Evolutionary conservation across 2,113 vertebrate species (phyloP).

Genomic region (Speoplatyrhinus poulsoni): DNA sequence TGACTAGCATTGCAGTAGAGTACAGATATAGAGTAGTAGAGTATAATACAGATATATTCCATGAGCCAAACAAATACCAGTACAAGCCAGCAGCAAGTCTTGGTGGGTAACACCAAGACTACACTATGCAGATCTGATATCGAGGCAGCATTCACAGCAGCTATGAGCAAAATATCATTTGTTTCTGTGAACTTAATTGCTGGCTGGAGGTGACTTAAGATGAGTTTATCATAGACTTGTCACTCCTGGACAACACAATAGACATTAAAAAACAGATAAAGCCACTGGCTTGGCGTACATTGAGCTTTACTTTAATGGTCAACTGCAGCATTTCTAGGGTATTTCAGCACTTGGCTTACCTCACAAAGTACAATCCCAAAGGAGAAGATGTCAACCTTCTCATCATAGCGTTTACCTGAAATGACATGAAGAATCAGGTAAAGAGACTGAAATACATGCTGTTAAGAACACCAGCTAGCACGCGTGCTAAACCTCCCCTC

Average conservation of each 20-base stretch:
- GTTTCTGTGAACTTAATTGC: neutral
- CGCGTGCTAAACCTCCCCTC: conserved; percentile 41
- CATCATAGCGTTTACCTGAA: conserved; percentile 94
- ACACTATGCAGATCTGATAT: no score
- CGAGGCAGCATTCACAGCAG: neutral
- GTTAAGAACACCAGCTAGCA: neutral
- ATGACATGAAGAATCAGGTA: conserved; percentile 29
- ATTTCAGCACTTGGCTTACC: conserved; percentile 72
- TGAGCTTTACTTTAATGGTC: neutral
- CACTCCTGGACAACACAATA: neutral
- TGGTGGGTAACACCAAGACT: no score
- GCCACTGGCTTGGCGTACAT: neutral
- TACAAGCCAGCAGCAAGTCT: no score
- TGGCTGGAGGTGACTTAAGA: no score
- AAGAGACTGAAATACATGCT: neutral
- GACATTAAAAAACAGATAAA: neutral
- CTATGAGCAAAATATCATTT: neutral
- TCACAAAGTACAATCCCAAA: conserved; percentile 96
- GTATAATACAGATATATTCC: neutral
- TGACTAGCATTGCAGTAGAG: no score
- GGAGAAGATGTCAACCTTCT: conserved; percentile 97
- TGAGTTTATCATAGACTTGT: no score
- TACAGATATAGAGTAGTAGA: no score
- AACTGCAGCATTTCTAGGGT: neutral
- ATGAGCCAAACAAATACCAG: no score